Evolutionary conservation across 2,888 invertebrate species (phyloP).

Genomic region (Aradus depressus): DNA sequence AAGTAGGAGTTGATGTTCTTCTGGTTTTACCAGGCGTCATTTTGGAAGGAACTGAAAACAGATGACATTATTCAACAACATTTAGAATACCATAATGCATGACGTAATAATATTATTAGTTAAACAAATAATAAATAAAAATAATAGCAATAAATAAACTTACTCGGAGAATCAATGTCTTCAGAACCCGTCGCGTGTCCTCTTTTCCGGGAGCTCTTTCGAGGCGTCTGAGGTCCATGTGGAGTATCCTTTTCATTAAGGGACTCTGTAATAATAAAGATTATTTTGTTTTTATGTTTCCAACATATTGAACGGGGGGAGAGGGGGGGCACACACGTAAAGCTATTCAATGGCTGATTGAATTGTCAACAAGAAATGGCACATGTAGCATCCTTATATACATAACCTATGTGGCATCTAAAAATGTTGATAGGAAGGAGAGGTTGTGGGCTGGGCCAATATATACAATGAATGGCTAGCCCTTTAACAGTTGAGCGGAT

Average conservation of each 20-base stretch:
- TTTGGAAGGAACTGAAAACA: constrained; percentile 33
- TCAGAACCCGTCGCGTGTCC: constrained; percentile 25
- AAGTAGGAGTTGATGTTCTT: neutral
- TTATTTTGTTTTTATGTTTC: neutral
- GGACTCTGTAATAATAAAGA: neutral
- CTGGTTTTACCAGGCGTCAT: constrained; percentile 27
- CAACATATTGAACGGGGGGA: neutral
- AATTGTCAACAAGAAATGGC: too few species aligned
- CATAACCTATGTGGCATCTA: too few species aligned
- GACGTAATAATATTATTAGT: neutral
- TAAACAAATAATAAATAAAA: constrained; percentile 19
- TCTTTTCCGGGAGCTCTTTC: constrained; percentile 19
- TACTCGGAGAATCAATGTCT: constrained; percentile 28
- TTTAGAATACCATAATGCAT: neutral
- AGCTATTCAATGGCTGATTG: too few species aligned
- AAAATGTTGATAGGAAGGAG: too few species aligned
- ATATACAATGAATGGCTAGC: too few species aligned
- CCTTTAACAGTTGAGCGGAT: too few species aligned
- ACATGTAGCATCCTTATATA: too few species aligned
- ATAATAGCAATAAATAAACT: constrained; percentile 5
- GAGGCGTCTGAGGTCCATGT: constrained; percentile 13
- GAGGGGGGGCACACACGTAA: too few species aligned
- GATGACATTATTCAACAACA: neutral
- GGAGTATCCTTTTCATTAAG: constrained; percentile 3
- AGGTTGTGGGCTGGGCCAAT: too few species aligned